A percentile compares a stretch with the other conserved stretches of the same genome.
Evolutionary conservation across 2,797 vertebrate genomes (phyloP).

Genomic region (Hoplostethus mediterraneus): DNA sequence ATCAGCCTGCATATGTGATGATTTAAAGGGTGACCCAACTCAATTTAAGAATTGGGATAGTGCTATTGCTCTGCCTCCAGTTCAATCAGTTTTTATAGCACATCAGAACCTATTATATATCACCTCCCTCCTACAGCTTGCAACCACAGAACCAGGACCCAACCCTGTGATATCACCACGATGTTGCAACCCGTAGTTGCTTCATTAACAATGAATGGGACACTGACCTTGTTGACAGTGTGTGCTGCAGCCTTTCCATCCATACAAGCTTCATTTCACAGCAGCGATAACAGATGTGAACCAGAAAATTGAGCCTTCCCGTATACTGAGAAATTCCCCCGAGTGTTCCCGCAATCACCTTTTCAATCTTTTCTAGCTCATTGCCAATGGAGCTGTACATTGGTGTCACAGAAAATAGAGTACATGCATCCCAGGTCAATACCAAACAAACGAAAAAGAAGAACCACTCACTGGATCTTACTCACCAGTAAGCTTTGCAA

Average conservation of each 20-base stretch:
- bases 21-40: not conserved
- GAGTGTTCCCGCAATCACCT: slow-evolving; percentile 28
- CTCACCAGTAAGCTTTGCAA: not conserved
- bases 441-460: slow-evolving; percentile 3
- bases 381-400: slow-evolving; percentile 12
- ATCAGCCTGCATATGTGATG: not conserved
- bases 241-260: slow-evolving; percentile 36
- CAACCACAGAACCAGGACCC: not conserved
- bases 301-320: slow-evolving; percentile 43
- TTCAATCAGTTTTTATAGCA: slow-evolving; percentile 13
- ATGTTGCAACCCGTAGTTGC: slow-evolving; percentile 26
- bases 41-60: not conserved
- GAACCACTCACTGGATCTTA: slow-evolving; percentile 1
- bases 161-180: slow-evolving; percentile 9
- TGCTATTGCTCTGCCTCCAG: not conserved
- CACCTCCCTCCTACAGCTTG: slow-evolving; percentile 19
- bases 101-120: not conserved
- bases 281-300: slow-evolving; percentile 43
- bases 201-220: slow-evolving; percentile 52
- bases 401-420: slow-evolving; percentile 28
- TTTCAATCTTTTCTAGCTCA: slow-evolving; percentile 38
- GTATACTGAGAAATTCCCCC: slow-evolving; percentile 17
- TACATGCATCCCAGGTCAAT: slow-evolving; percentile 21
- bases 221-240: slow-evolving; percentile 33
- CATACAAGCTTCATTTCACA: slow-evolving; percentile 45